These are phyloP conservation scores for Drosophila percnosoma DNA, from an alignment of 2,888 invertebrate genomes.

Conservation along the genomic window DNA sequence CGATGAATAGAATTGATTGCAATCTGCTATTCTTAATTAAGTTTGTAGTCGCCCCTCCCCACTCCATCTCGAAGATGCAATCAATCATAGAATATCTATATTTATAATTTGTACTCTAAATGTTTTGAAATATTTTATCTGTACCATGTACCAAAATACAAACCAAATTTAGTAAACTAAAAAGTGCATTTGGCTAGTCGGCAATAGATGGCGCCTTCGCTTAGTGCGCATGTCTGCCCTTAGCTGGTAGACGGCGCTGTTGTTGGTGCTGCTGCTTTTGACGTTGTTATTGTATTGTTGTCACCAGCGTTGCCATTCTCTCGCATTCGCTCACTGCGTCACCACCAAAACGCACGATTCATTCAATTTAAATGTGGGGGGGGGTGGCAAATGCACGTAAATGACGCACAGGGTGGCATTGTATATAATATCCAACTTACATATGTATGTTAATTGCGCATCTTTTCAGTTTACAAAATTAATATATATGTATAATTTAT, in stretches of 20 bases:
- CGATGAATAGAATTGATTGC: slow-evolving; percentile 50
- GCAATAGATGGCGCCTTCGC: slow-evolving; percentile 33
- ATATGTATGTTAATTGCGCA: slow-evolving; percentile 20
- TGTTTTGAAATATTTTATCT: slow-evolving; percentile 41
- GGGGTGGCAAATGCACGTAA: slow-evolving; percentile 33
- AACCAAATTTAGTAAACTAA: slow-evolving; percentile 6
- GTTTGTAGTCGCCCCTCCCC: slow-evolving; percentile 16
- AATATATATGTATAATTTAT: not conserved
- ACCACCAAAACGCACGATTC: slow-evolving; percentile 36
- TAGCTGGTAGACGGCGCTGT: slow-evolving; percentile 46
- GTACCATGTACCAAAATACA: slow-evolving; percentile 30
- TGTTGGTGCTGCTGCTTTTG: slow-evolving; percentile 15
- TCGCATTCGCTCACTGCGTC: slow-evolving; percentile 12
- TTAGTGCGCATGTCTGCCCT: slow-evolving; percentile 67
- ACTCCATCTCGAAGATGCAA: slow-evolving; percentile 69
- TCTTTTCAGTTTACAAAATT: not conserved
- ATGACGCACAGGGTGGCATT: slow-evolving; percentile 44
- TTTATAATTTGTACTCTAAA: slow-evolving; percentile 57
- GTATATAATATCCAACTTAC: slow-evolving; percentile 8
- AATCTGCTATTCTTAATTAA: slow-evolving; percentile 1
- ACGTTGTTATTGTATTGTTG: slow-evolving; percentile 2
- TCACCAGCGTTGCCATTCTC: slow-evolving; percentile 17
- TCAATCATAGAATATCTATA: slow-evolving; percentile 57
- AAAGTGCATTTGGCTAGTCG: slow-evolving; percentile 8
- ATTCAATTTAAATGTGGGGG: slow-evolving; percentile 5